Percentiles rank a stretch among this genome's conserved stretches.
Evolutionary conservation across 2,888 invertebrate species (phyloP).

Genomic region (Gymnoscelis rufifasciata): DNA sequence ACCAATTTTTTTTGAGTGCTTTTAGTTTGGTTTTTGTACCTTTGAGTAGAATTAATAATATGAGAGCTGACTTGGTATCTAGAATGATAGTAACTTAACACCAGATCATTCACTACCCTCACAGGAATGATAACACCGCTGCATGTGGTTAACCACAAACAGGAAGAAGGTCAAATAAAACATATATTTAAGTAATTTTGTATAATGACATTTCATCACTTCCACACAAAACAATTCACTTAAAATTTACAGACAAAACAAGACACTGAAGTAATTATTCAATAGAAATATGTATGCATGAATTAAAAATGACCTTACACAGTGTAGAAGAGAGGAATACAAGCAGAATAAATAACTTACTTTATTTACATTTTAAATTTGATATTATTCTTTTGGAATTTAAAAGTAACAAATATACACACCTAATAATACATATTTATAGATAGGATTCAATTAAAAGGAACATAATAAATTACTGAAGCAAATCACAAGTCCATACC

Average conservation of each 20-base stretch:
- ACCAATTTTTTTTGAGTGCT: too few relatives aligned
- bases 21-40: too few relatives aligned
- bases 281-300: constrained; percentile 67
- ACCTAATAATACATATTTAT: constrained; percentile 9
- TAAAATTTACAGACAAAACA: constrained; percentile 72
- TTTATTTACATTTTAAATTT: constrained; percentile 24
- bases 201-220: constrained; percentile 74
- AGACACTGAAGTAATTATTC: constrained; percentile 63
- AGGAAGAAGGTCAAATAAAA: constrained; percentile 39
- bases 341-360: constrained; percentile 35
- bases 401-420: constrained; percentile 20
- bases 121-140: background rate
- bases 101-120: background rate
- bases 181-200: constrained; percentile 61
- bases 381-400: constrained; percentile 14
- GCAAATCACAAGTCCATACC: constrained; percentile 18
- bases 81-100: background rate
- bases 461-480: constrained; percentile 26
- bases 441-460: constrained; percentile 22
- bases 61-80: background rate
- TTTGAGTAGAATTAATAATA: too few relatives aligned
- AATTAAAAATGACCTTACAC: constrained; percentile 57
- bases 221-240: constrained; percentile 73
- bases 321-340: constrained; percentile 57
- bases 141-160: constrained; percentile 17